Base-by-base conservation (phyloP, 2,888 invertebrate species). In the Tridacna crocea region DNA sequence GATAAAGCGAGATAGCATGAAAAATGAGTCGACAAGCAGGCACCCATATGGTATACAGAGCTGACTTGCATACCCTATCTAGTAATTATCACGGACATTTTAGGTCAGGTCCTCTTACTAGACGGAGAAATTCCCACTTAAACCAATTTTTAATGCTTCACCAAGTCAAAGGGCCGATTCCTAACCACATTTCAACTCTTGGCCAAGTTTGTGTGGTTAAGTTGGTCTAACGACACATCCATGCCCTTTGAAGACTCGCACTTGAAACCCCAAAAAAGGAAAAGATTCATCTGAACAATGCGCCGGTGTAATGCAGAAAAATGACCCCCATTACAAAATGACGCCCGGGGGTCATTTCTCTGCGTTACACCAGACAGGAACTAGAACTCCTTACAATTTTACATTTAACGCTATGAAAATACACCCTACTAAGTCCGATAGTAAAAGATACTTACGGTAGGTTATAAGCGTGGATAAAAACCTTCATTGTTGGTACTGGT, bases 1-100 rank as follows among this genome's bases (percentile, higher is more conserved):
- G n/a, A n/a, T n/a, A n/a, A n/a, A 8, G 19, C 22, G 61, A 61
- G 61, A 61, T 61, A 61, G 61, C 22, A 61, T 22, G n/a, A n/a
- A 61, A 61, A 24, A 61, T 61, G 4, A 13, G 61, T 61, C 8
- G 36, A 61, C 3, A 70, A 47, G 13, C 11, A 70, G 70, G 47
- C 70, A 70, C 70, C 70, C 47, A 47, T 70, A 19, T 70, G 70
- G 70, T 70, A 70, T 70, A 47, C 70, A 70, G 70, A 22, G 70
- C 70, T 70, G 70, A 47, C 36, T 36, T 36, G 36, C 8, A 36
- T 36, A 36, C 36, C 36, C 36, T 47, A 46, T 47, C 47, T 70
- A 70, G 70, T 70, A 70, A 70, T 70, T 2, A 47, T 46, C 19
- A 47, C 70, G n/a, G 47, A 70, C 24, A 70, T 70, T 70, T 19